Evolutionary conservation across 2,113 vertebrate species (phyloP).

Genomic region (Tapirus terrestris): DNA sequence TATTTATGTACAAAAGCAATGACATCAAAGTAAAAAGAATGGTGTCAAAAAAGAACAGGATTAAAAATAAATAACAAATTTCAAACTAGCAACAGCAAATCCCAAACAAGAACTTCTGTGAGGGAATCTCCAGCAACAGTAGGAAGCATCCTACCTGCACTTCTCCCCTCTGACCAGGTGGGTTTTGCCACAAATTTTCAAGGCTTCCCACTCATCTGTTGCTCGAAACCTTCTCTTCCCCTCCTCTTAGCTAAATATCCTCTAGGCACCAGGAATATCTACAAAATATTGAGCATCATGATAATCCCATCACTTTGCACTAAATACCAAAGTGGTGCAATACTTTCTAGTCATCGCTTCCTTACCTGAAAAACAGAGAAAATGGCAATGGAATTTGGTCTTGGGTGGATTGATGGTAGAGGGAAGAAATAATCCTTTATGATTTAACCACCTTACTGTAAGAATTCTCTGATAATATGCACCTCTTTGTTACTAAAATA

Average conservation of each 20-base stretch:
- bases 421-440: background rate
- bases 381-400: background rate
- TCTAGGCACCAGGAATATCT: background rate
- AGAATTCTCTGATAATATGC: background rate
- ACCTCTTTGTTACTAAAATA: background rate
- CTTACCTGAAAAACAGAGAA: background rate
- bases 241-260: background rate
- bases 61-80: background rate
- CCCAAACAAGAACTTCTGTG: background rate
- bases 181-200: background rate
- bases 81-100: background rate
- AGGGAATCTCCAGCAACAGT: background rate
- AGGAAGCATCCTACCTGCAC: too few species aligned
- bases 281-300: background rate
- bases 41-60: background rate
- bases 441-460: background rate
- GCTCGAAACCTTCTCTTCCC: background rate
- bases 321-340: background rate
- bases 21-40: background rate
- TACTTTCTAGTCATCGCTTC: background rate
- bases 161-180: rapidly evolving
- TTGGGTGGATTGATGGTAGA: background rate
- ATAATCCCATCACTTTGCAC: background rate
- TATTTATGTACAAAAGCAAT: constrained; percentile 37
- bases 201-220: background rate